Conservation (phyloP, 1,140 invertebrate genomes). For the Paraescarpia echinospica region DNA sequence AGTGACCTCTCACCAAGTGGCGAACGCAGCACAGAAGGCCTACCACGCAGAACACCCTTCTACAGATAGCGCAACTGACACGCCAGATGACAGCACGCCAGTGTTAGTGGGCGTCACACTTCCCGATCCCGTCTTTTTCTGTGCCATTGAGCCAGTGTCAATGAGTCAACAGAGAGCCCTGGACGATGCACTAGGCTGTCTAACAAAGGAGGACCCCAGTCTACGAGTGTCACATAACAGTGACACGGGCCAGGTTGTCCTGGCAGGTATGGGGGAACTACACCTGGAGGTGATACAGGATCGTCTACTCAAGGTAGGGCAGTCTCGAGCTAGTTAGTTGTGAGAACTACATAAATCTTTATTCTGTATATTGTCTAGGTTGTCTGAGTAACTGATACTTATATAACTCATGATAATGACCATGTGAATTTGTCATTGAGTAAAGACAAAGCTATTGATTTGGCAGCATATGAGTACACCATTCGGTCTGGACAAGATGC, state of each 20-base stretch:
- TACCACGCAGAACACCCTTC: slow-evolving; percentile 24
- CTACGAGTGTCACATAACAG: slow-evolving; percentile 73
- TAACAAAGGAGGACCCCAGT: slow-evolving; percentile 93
- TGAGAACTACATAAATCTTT: too few relatives aligned
- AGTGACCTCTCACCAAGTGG: slow-evolving; percentile 64
- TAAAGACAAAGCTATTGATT: too few relatives aligned
- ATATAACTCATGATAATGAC: too few relatives aligned
- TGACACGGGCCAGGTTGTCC: slow-evolving; percentile 72
- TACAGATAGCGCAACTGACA: slow-evolving; percentile 16
- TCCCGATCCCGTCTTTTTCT: slow-evolving; percentile 95
- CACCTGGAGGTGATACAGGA: slow-evolving; percentile 90
- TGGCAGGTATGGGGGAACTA: slow-evolving; percentile 92
- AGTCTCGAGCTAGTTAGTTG: slow-evolving; percentile 3
- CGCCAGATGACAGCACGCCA: slow-evolving; percentile 34
- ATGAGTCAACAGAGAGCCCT: slow-evolving; percentile 73
- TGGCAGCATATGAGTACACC: too few relatives aligned
- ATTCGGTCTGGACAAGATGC: too few relatives aligned
- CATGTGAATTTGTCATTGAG: too few relatives aligned
- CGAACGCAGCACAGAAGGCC: slow-evolving; percentile 46
- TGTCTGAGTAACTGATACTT: too few relatives aligned
- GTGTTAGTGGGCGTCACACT: slow-evolving; percentile 68
- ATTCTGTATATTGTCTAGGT: too few relatives aligned
- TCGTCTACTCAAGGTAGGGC: slow-evolving; percentile 38
- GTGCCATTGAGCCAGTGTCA: slow-evolving; percentile 91
- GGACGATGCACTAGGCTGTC: slow-evolving; percentile 80